Percentiles rank a stretch among this genome's conserved stretches.
These are phyloP conservation scores for Heliconius congener DNA, from an alignment of 1,140 invertebrate genomes.

Conservation along the genomic window DNA sequence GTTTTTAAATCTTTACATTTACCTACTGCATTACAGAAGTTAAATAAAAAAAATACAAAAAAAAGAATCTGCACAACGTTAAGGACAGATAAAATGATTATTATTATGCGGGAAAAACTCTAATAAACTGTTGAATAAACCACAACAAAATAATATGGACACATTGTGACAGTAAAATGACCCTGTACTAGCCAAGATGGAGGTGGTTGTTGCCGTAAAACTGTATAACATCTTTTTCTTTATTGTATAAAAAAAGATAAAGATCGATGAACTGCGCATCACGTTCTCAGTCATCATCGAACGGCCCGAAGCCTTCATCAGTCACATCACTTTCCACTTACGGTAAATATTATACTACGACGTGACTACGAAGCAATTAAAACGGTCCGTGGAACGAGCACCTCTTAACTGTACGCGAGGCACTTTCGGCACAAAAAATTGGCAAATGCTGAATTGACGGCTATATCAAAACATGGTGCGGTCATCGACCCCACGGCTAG, in stretches of 20 bases:
- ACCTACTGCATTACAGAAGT: background rate
- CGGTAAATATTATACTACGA: conserved; percentile 64
- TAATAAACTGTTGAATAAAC: conserved; percentile 4
- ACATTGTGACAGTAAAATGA: conserved; percentile 16
- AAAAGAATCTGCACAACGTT: background rate
- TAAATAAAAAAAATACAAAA: background rate
- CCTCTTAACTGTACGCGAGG: conserved; percentile 70
- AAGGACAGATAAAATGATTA: background rate
- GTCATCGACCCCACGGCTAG: conserved; percentile 39
- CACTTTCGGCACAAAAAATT: conserved; percentile 60
- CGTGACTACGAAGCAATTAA: conserved; percentile 78
- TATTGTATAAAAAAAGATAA: background rate
- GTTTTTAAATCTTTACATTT: conserved; percentile 8
- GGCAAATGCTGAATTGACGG: conserved; percentile 66
- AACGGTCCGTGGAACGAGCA: conserved; percentile 65
- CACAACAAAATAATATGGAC: conserved; percentile 8
- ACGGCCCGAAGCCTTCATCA: background rate
- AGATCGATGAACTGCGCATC: conserved; percentile 8
- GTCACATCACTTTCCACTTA: conserved; percentile 73
- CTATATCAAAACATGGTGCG: conserved; percentile 67
- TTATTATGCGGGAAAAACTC: background rate
- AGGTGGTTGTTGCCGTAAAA: background rate
- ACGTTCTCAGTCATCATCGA: background rate
- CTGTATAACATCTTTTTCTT: background rate
- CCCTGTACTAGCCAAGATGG: background rate